Percentiles rank a stretch among this genome's conserved stretches.
Conservation (phyloP, 2,113 vertebrate species). For the Proteles cristata region DNA sequence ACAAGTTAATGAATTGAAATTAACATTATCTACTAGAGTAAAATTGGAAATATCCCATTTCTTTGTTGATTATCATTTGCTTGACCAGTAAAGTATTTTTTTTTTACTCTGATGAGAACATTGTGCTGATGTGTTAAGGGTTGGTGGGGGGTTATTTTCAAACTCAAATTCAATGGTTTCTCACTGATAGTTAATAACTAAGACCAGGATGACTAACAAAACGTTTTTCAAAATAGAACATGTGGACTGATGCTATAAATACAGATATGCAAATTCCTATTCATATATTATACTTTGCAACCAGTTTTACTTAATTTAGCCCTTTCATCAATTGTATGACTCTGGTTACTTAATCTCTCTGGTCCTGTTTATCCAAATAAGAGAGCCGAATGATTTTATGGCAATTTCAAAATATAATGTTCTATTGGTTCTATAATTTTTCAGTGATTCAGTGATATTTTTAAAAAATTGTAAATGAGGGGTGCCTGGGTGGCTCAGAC, state of each 20-base stretch:
- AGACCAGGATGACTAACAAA: neutral
- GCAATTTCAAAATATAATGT: neutral
- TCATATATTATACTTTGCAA: neutral
- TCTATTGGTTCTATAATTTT: neutral
- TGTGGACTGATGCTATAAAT: neutral
- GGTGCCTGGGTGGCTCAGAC: too few species aligned
- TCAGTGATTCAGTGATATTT: neutral
- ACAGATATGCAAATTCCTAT: neutral
- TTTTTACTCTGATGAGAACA: neutral
- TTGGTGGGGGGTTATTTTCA: neutral
- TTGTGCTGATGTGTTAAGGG: neutral
- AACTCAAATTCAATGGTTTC: neutral
- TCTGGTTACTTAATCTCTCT: neutral
- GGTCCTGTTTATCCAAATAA: conserved; percentile 9
- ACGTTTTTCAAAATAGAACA: neutral
- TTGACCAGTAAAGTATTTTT: neutral
- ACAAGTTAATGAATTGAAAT: neutral
- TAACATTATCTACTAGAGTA: neutral
- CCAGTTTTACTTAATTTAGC: neutral
- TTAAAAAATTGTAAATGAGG: neutral
- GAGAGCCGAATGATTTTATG: neutral
- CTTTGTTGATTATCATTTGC: conserved; percentile 2
- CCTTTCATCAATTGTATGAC: neutral
- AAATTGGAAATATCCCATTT: conserved; percentile 13
- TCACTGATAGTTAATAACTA: neutral